Base-by-base conservation (phyloP, 1,140 invertebrate genomes). In the Drosophila asahinai region DNA sequence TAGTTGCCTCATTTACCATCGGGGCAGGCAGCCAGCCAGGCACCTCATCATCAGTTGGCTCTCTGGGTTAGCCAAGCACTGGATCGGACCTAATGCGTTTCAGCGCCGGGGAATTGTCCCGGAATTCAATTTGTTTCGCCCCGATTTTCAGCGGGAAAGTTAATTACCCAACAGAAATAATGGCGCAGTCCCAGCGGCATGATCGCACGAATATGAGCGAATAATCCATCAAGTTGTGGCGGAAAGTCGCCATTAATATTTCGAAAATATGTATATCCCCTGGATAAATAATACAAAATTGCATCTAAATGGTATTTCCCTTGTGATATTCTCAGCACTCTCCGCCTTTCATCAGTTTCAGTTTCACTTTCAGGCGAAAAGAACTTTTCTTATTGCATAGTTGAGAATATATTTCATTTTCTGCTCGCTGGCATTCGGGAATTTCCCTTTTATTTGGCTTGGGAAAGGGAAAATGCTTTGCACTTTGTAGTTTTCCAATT, bases 1-100 rank as follows among this genome's bases (percentile, higher is more conserved):
- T 83, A 83, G 81, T 76, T 83, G 81, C 77, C 77, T 71, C 70
- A 83, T 83, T 83, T 83, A 58, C 49, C 68, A 70, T 49, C 25
- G 38, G 25, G 25, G 54, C 8, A 36, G 33, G 33, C 33, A 11
- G 33, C 2, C 27, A 30, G 27, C 27, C 54, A 14, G 33, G 54
- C 54, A 55, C 54, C 54, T 55, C 54, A 25, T 57, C 54, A 57
- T 57, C 54, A 57, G 54, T 57, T 55, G 22, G 12, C 33, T 33
- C 6, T 36, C 33, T 36, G 33, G 22, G 33, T 62, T 62, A n/a
- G 45, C 30, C 54, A 55, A 22, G 22, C 8, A 25, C 66, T 36
- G 47, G 33, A 48, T 43, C 15, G 17, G 55, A 33, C 30, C 66
- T 68, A 71, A 72, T 72, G 65, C 42, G 25, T 71, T 30, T 33